Evolutionary conservation across 2,888 invertebrate species (phyloP), one percentile per base, ranked within the genome.

Genomic region (Listrodromus nycthemerus): DNA sequence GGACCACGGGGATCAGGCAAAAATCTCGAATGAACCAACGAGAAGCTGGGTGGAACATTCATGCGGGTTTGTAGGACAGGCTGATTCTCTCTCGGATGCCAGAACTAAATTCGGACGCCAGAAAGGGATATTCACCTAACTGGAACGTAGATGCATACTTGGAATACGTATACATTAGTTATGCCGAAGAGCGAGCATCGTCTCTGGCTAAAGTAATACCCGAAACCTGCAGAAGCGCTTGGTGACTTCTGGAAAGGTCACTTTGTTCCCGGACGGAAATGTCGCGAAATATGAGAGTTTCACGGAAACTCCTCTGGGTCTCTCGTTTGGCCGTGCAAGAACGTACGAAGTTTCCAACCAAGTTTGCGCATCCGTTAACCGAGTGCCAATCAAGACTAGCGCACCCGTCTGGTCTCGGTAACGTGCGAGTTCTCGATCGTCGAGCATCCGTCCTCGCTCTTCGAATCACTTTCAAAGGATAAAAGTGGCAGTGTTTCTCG

Each of bases 221-320:
- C 70, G 84, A 78, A 84, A 81, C 84, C 79, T 66, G 55, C 4
- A 41, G 63, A 63, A 74, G 69, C 74, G 61, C 75, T 30, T 24
- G 79, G 41, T n/a, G 63, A 52, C 75, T 58, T 75, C 50, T 27
- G 58, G 80, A 75, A 82, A 81, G 82, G 80, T 86, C 85, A 66
- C 78, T 84, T 84, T 80, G 80, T 83, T 82, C 78, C 67, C 85
- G 76, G 61, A 65, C 80, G 84, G 86, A 88, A 85, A 84, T 86
- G 87, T 55, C 55, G 77, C 87, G 84, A 88, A 88, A 89, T 88
- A 88, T 88, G 87, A 87, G 87, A 89, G 85, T 88, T 87, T 80
- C 82, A 79, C 73, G 71, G 66, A 82, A 82, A 71, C 77, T 52
- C 71, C 70, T 70, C 76, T 55, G 48, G 33, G 71, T 33, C 66